Base-by-base conservation (phyloP, 2,113 vertebrate genomes). In the Urocitellus parryii region DNA sequence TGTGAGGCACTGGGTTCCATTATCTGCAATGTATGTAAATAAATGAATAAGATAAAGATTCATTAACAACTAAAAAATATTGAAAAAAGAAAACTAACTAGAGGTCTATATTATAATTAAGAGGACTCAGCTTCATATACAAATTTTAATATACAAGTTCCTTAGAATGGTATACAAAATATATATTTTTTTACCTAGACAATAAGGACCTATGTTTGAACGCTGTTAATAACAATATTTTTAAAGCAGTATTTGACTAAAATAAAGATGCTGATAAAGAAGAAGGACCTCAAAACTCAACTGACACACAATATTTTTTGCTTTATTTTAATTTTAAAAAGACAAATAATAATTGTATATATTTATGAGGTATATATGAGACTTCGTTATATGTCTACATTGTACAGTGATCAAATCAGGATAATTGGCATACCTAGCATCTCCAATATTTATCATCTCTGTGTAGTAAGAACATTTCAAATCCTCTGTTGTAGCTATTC, bases 191-290 rank as follows among this genome's bases (percentile, higher is more conserved):
- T 94, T n/a, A 74, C 6, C 11, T 88, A 22, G 76, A 63, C 25
- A 72, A 78, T 13, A 70, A 80, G 34, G 91, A 82, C 10, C 13
- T 86, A 42, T 63, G 91, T 96, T 94, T 83, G 24, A 88, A 91
- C 20, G 37, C 0, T 86, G 0, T 94, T 94, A 95, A 81, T 94
- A 48, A 89, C 10, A 70, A 4, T 20, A 87, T 58, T 24, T 88
- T 96, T 81, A 63, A 92, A 91, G 10, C 25, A 93, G 20, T 32
- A n/a, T 94, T 2, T 42, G 25, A 79, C 45, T 67, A 27, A 86
- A 85, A 91, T 18, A 11, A 94, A 80, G 14, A 29, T 42, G 56
- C 16, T 8, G 29, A 76, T 65, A 78, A 88, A 91, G 58, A 79
- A 7, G 12, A 94, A 89, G 18, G 51, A 53, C 10, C 4, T 39